Evolutionary conservation across 2,797 vertebrate species (phyloP).

Genomic region (Sebastes ruberrimus): DNA sequence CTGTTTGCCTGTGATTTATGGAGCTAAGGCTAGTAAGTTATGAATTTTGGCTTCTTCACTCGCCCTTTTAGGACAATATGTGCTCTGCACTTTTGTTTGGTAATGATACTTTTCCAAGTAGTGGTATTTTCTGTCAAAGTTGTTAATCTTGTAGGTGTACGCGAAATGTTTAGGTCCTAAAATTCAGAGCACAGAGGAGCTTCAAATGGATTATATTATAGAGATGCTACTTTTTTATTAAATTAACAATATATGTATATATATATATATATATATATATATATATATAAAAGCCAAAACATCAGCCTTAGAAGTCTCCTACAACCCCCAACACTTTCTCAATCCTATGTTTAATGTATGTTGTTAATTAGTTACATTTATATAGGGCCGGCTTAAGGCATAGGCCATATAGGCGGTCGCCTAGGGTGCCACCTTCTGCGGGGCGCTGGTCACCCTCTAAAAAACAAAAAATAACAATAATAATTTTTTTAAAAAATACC

Average conservation of each 20-base stretch:
- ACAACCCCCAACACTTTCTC: background rate
- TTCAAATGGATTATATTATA: background rate
- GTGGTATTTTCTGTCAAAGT: background rate
- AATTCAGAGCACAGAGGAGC: background rate
- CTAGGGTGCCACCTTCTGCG: too few relatives aligned
- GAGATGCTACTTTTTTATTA: background rate
- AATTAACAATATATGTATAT: background rate
- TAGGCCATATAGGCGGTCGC: too few relatives aligned
- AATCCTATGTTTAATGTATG: background rate
- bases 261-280: background rate
- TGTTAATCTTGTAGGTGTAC: background rate
- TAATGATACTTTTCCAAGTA: background rate
- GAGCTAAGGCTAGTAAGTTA: constrained; percentile 18
- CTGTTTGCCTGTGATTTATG: constrained; percentile 65
- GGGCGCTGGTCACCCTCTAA: too few relatives aligned
- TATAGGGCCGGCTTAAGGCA: too few relatives aligned
- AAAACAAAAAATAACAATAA: too few relatives aligned
- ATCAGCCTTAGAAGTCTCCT: background rate
- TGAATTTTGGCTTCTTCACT: constrained; percentile 10
- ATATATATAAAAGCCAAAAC: background rate
- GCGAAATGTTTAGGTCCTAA: background rate
- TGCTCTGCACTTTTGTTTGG: background rate
- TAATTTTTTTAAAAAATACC: too few relatives aligned
- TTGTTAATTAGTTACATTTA: background rate
- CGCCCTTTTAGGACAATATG: background rate